Evolutionary conservation across 2,888 invertebrate genomes (phyloP), one percentile per base, ranked within the genome.

Genomic region (Erannis defoliaria): DNA sequence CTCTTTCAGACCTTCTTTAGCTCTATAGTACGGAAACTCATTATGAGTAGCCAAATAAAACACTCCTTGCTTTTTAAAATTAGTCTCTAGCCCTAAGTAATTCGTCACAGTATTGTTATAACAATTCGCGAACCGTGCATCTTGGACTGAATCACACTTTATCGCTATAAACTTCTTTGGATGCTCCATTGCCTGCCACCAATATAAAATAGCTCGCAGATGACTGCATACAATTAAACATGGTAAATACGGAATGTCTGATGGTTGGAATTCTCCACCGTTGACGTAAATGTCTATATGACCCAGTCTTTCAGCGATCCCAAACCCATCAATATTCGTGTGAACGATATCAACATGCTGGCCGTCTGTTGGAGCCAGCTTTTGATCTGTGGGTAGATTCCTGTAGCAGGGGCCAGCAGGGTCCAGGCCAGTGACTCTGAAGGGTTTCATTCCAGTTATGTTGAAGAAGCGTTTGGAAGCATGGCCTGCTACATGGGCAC

Each of bases 291-390:
- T 85, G 37, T 93, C 93, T 0, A 93, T 67, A 56, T 92, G 90
- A 0, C 91, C 92, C 0, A 91, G 42, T 0, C 78, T 71, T 50
- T 91, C 88, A 0, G 93, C 90, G 2, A 87, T 90, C 0, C 93
- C 93, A 55, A 93, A 93, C 0, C 92, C 93, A 26, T 93, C 93
- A 1, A 93, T 92, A 58, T 93, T 93, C 0, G 93, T 91, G 31
- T 93, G 93, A 0, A 93, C 37, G 0, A 90, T 72, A 38, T 92
- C 91, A 0, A 92, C 90, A 50, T 68, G 74, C 0, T 77, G 73
- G 0, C 82, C 91, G 26, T 92, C 90, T 0, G 81, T 73, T 0
- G 69, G 62, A 5, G 77, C 73, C 0, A 93, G 64, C 40, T 84
- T 86, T 6, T 81, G 70, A 1, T 84, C 78, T 0, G 75, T 53